Percentiles rank a stretch among this genome's conserved stretches.
phyloP scores from a whole-genome alignment of 2,797 vertebrate genomes.

The Mormyrus proboscirostris region DNA sequence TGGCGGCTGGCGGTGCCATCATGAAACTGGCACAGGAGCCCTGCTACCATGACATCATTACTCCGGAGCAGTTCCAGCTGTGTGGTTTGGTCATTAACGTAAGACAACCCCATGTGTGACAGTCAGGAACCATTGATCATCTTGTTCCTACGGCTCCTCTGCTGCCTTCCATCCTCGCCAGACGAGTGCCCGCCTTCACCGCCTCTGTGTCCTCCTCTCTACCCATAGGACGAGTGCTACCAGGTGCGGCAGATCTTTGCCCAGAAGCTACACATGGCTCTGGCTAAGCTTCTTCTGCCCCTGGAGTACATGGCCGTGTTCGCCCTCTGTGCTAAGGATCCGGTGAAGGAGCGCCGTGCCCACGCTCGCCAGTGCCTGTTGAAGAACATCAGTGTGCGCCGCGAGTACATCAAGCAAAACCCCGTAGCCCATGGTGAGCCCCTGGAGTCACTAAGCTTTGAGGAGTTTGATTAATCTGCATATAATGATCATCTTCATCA shows the following conservation, averaged over 20 bases:
- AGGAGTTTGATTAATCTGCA: background rate
- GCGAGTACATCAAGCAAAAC: constrained; percentile 97
- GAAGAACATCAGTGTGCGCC: constrained; percentile 96
- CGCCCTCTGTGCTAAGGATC: constrained; percentile 95
- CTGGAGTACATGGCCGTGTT: constrained; percentile 98
- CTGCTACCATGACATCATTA: constrained; percentile 99
- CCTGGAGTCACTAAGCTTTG: background rate
- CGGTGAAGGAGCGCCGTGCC: constrained; percentile 93
- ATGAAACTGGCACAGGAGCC: constrained; percentile 98
- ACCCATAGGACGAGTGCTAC: constrained; percentile 88
- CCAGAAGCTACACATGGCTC: constrained; percentile 94
- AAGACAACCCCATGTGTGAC: constrained; percentile 44
- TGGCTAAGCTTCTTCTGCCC: constrained; percentile 87
- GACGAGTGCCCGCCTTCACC: background rate
- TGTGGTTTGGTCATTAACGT: constrained; percentile 97
- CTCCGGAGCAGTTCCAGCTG: constrained; percentile 97
- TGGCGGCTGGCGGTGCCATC: constrained; percentile 94
- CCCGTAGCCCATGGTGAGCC: constrained; percentile 79
- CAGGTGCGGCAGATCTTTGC: constrained; percentile 98
- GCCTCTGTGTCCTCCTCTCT: background rate
- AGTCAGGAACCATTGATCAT: background rate
- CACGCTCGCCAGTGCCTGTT: constrained; percentile 97
- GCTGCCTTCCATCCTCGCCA: background rate
- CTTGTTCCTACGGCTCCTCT: background rate
- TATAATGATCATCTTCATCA: background rate